Percentiles rank a stretch among this genome's conserved stretches.
Evolutionary conservation across 2,113 vertebrate genomes (phyloP).

Genomic region (Gambusia holbrooki): DNA sequence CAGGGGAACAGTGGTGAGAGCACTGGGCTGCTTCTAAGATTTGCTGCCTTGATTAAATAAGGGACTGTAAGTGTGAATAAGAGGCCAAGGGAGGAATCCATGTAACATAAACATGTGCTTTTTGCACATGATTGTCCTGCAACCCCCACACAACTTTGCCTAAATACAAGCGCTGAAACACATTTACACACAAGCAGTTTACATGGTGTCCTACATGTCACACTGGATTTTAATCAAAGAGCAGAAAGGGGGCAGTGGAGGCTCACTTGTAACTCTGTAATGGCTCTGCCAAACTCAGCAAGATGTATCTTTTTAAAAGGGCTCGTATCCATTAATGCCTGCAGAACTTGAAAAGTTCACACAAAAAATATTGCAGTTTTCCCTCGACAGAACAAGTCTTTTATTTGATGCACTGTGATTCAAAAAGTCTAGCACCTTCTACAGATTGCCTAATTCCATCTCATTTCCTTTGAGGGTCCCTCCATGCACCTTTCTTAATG

Average conservation of each 20-base stretch:
- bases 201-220: slow-evolving; percentile 63
- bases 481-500: slow-evolving; percentile 22
- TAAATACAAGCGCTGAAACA: not conserved
- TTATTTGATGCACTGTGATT: slow-evolving; percentile 39
- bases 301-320: slow-evolving; percentile 47
- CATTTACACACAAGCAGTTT: slow-evolving; percentile 4
- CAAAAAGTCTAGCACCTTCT: slow-evolving; percentile 20
- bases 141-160: not conserved
- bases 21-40: slow-evolving; percentile 64
- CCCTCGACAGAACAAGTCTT: slow-evolving; percentile 18
- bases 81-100: slow-evolving; percentile 67
- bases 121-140: slow-evolving; percentile 49
- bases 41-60: slow-evolving; percentile 80
- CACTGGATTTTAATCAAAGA: slow-evolving; percentile 69
- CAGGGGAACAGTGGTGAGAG: slow-evolving; percentile 67
- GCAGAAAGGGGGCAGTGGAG: slow-evolving; percentile 65
- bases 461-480: slow-evolving; percentile 34
- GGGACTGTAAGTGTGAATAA: slow-evolving; percentile 69
- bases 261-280: slow-evolving; percentile 51
- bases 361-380: slow-evolving; percentile 40
- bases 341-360: slow-evolving; percentile 65
- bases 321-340: slow-evolving; percentile 53
- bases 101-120: slow-evolving; percentile 62
- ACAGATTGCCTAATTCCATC: slow-evolving; percentile 24
- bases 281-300: slow-evolving; percentile 59